A percentile compares a stretch with the other conserved stretches of the same genome.
Conservation (phyloP, 2,888 invertebrate species). For the Cerceris ruficornis region DNA sequence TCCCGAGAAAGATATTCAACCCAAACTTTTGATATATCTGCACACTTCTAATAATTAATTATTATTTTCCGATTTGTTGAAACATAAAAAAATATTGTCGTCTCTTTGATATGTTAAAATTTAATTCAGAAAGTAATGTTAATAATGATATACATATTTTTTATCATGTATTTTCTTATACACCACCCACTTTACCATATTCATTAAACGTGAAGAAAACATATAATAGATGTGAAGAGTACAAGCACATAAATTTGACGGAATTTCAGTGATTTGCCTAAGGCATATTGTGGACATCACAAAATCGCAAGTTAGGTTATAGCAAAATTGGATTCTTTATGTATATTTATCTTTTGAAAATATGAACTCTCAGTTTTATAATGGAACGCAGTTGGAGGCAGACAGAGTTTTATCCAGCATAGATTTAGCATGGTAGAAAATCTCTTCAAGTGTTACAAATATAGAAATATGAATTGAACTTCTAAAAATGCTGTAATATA, state of each 20-base stretch:
- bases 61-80: conserved; percentile 26
- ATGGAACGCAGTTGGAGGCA: too few species aligned
- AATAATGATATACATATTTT: conserved; percentile 35
- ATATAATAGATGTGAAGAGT: conserved; percentile 18
- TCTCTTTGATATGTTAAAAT: conserved; percentile 34
- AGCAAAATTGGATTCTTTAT: not conserved
- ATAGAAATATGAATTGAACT: too few species aligned
- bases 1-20: too few species aligned
- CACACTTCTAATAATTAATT: too few species aligned
- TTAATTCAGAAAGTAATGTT: conserved; percentile 31
- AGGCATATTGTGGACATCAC: conserved; percentile 19
- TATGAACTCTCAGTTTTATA: too few species aligned
- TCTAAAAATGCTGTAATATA: too few species aligned
- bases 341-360: too few species aligned
- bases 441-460: too few species aligned
- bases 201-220: conserved; percentile 37
- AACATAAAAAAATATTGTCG: conserved; percentile 47
- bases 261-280: conserved; percentile 33
- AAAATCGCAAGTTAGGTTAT: conserved; percentile 14
- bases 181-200: conserved; percentile 69
- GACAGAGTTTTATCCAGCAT: too few species aligned
- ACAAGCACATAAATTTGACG: conserved; percentile 35
- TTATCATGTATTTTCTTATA: conserved; percentile 42
- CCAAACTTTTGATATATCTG: too few species aligned
- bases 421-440: too few species aligned